phyloP scores from a whole-genome alignment of 2,888 invertebrate genomes.

The Sipunculus nudus region DNA sequence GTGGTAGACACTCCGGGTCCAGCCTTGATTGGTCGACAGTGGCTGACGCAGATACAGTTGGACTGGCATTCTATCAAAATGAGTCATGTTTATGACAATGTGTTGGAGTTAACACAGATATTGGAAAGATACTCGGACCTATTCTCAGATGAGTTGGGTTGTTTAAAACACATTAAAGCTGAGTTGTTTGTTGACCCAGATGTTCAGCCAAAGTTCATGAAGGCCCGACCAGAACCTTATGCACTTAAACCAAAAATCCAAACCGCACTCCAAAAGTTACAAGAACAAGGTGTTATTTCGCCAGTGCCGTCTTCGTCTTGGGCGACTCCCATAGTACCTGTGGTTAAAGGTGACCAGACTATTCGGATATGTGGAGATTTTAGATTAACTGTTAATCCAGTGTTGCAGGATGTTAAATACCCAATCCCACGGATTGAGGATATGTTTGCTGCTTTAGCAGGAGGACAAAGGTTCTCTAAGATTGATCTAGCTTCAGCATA shows the following conservation, averaged over 20 bases:
- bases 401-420: not conserved
- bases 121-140: too few relatives aligned
- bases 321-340: not conserved
- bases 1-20: too few relatives aligned
- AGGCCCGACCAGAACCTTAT: not conserved
- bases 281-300: not conserved
- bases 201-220: not conserved
- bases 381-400: conserved; percentile 2
- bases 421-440: conserved; percentile 3
- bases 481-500: conserved; percentile 2
- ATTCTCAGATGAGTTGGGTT: not conserved
- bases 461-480: not conserved
- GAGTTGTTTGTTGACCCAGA: not conserved
- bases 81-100: too few relatives aligned
- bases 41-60: too few relatives aligned
- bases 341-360: not conserved
- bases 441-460: conserved; percentile 1
- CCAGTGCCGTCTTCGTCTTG: not conserved
- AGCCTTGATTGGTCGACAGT: too few relatives aligned
- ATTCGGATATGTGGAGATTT: not conserved
- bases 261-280: not conserved
- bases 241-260: not conserved
- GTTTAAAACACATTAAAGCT: not conserved
- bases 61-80: too few relatives aligned
- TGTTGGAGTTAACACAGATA: too few relatives aligned